Evolutionary conservation across 92 coral and sea anemone genomes (phyloP).

Genomic region (Zoanthus solanderi): DNA sequence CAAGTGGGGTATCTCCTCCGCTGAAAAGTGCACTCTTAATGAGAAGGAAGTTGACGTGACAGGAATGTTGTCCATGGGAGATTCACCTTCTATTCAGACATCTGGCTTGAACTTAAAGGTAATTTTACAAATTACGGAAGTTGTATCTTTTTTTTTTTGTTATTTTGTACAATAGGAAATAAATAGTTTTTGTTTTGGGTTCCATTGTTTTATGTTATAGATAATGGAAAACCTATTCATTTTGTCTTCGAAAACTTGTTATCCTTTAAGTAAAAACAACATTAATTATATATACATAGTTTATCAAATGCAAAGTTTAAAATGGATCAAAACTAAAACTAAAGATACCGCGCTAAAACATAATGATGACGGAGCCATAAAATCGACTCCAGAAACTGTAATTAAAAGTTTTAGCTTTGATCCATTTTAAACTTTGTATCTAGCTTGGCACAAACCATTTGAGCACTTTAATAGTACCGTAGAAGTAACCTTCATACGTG

Average conservation of each 20-base stretch:
- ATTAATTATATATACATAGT: no score
- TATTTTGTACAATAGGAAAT: not conserved
- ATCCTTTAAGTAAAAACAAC: not conserved
- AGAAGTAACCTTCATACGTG: no score
- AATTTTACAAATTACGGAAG: not conserved
- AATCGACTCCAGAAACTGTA: no score
- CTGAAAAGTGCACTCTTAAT: slow-evolving; percentile 74
- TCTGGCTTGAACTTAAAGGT: slow-evolving; percentile 71
- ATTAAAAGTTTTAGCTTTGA: no score
- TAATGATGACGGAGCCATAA: no score
- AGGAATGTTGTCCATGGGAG: slow-evolving; percentile 82
- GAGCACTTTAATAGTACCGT: no score
- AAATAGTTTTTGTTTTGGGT: not conserved
- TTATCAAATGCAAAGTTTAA: no score
- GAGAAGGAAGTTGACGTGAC: slow-evolving; percentile 81
- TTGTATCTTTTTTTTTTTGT: not conserved
- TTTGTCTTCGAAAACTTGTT: not conserved
- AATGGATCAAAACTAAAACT: no score
- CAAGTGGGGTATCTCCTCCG: slow-evolving; percentile 89
- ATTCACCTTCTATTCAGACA: slow-evolving; percentile 81
- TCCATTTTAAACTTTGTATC: no score
- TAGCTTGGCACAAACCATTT: no score
- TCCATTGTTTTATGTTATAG: not conserved
- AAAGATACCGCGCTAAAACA: no score
- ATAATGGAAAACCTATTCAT: not conserved